phyloP scores from a whole-genome alignment of 2,888 invertebrate species.

The Trachelus tabidus region DNA sequence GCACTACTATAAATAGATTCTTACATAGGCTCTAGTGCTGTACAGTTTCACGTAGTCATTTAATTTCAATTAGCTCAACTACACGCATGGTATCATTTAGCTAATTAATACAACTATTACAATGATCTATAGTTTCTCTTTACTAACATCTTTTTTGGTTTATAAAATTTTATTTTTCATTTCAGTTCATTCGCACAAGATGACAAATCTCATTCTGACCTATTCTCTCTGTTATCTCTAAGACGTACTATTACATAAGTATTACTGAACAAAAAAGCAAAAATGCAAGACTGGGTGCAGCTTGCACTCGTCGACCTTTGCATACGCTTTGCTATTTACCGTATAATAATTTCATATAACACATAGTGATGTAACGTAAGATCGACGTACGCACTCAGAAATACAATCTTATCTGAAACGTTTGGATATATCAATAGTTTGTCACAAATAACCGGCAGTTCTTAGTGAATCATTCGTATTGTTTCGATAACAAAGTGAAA shows the following conservation, averaged over 20 bases:
- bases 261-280: neutral
- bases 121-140: neutral
- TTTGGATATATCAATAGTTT: neutral
- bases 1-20: neutral
- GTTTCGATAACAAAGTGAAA: neutral
- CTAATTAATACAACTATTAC: neutral
- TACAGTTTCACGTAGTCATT: neutral
- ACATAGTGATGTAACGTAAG: neutral
- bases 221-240: neutral
- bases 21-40: neutral
- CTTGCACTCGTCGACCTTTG: neutral
- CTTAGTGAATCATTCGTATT: neutral
- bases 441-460: neutral
- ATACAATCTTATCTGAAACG: slow-evolving; percentile 1
- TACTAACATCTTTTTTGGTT: neutral
- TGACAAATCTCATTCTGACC: neutral
- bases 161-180: neutral
- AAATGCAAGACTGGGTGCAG: neutral
- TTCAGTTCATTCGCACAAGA: neutral
- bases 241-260: neutral
- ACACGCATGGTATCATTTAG: neutral
- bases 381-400: neutral
- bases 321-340: neutral
- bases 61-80: neutral
- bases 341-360: neutral